Base-by-base conservation (phyloP, 92 coral and sea anemone genomes). In the Epizoanthus scotinus region DNA sequence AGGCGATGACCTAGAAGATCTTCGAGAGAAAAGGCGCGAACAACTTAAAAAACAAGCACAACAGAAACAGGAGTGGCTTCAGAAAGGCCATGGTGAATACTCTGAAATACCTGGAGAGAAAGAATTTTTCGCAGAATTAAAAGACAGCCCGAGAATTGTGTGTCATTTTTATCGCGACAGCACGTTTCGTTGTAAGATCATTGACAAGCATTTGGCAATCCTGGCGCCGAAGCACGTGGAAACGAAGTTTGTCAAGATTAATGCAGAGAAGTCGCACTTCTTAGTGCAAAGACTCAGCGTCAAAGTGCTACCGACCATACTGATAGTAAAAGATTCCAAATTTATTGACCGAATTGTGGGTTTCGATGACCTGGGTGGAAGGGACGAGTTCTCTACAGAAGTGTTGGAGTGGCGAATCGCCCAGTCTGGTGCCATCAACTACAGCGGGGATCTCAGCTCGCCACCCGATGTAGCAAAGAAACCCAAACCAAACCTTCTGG, bases 321-420 rank as follows among this genome's bases (percentile, higher is more conserved):
- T 90, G 57, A 77, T 96, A 55, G 73, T 93, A 8, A 96, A 91
- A 87, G 98, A 96, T 87, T 94, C 94, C 3, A 96, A 96, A 80
- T 93, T 92, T 71, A 88, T 89, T 9, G 99, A 96, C 86, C 88
- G 93, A n/a, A 89, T 96, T 79, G 85, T 91, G 42, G 99, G 99
- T 10, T 96, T 96, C 82, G 99, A 96, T 66, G 99, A 96, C 44
- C 87, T 96, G 24, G 99, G 99, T 1, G 99, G 99, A 27, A 90
- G 87, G 63, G 99, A 96, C 69, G 99, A 96, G 13, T 96, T 93
- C 60, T 84, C 90, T 8, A 93, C 96, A 58, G 94, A 88, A 52
- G 87, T 96, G 97, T 78, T 96, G 90, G 99, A 91, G 64, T 96
- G 99, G 99, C 82, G 99, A 50, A 93, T 96, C 55, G 99, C 98